Evolutionary conservation across 2,797 vertebrate genomes (phyloP).

Genomic region (Buphagus erythrorhynchus): DNA sequence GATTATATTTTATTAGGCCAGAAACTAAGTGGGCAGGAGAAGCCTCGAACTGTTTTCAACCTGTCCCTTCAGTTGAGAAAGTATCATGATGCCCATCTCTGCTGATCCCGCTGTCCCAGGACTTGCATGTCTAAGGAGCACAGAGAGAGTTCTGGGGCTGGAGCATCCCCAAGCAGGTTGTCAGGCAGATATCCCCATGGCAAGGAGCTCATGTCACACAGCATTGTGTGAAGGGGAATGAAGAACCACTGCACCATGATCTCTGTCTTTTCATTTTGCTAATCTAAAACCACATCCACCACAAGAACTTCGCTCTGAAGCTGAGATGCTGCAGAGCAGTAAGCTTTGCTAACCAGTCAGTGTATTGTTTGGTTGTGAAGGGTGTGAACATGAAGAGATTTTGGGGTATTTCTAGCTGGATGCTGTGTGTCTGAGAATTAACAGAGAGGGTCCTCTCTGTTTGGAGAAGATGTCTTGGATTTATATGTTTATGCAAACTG

Average conservation of each 20-base stretch:
- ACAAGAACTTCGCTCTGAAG: not conserved
- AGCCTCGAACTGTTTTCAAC: not conserved
- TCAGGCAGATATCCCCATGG: not conserved
- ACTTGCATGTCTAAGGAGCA: accelerated
- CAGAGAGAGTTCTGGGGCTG: accelerated
- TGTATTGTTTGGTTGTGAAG: not conserved
- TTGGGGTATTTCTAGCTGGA: not conserved
- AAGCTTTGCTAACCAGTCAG: not conserved
- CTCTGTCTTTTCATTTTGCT: not conserved
- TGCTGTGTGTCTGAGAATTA: not conserved
- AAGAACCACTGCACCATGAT: not conserved
- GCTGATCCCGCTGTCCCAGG: not conserved
- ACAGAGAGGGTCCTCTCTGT: not conserved
- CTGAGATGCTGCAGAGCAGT: accelerated
- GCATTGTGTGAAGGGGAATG: too few species aligned
- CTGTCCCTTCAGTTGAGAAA: not conserved
- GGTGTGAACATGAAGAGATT: not conserved
- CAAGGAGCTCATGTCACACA: not conserved
- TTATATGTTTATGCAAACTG: not conserved
- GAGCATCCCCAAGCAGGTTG: accelerated
- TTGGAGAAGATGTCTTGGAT: not conserved
- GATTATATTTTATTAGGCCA: not conserved
- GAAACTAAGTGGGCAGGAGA: not conserved
- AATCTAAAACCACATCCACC: not conserved
- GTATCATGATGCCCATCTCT: not conserved